Evolutionary conservation across 1,140 invertebrate species (phyloP), one percentile per base, ranked within the genome.

Genomic region (Heliconius congener): DNA sequence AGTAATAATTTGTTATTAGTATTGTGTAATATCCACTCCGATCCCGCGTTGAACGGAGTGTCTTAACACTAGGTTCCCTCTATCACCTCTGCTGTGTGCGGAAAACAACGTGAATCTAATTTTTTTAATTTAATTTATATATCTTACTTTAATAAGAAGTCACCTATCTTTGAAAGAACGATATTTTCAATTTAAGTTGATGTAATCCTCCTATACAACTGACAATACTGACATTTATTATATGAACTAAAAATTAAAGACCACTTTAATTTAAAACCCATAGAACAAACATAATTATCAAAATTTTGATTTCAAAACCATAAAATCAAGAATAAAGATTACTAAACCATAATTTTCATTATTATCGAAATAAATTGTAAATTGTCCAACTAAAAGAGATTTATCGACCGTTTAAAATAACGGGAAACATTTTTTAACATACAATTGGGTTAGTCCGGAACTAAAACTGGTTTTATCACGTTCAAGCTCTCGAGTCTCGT

Each of bases 381-480:
- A 23, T 73, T 42, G 46, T 46, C 8, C n/a, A 11, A 19, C 37
- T 39, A 73, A 66, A 66, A 16, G 23, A 66, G 23, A 66, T 66
- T 50, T 39, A 73, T 23, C 18, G 16, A 73, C 72, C 72, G 37
- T 73, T 39, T n/a, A 27, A 50, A 73, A 23, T 23, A 46, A 73
- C 72, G 72, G 34, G 46, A 73, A 73, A 39, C 39, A n/a, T 73
- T 23, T 50, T 27, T 73, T 27, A 46, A 73, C 60, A 3, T 27
- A 57, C 23, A 66, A 66, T 50, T 50, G 39, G 37, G 71, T 72
- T 72, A 72, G 71, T 27, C 72, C 72, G 72, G 72, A 73, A 73
- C n/a, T 73, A 16, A 73, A 73, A 73, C 72, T 34, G 72, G 72
- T 73, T 72, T 72, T 18, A 73, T 73, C 46, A 46, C 72, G 60